Conservation (phyloP, 2,113 vertebrate species). For the Zosterops pallidus region DNA sequence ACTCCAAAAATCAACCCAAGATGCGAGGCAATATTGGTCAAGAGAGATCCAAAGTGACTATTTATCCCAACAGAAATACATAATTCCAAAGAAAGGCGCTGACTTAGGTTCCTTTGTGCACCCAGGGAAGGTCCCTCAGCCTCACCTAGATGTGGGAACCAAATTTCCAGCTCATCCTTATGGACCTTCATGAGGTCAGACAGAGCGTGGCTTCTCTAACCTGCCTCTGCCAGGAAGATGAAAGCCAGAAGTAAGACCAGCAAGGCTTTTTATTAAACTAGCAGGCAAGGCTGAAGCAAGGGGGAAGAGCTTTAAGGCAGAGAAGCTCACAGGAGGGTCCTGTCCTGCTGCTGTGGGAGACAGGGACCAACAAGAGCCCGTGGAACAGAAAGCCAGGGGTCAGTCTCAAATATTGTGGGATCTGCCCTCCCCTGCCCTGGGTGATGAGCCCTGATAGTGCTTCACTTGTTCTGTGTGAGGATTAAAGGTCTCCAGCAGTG, state of each 20-base stretch:
- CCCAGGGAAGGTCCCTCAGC: neutral
- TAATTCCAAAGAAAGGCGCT: neutral
- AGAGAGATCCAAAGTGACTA: neutral
- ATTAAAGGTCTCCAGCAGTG: constrained; percentile 37
- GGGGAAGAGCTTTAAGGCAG: constrained; percentile 1
- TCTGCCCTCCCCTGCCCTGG: neutral
- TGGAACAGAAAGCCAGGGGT: neutral
- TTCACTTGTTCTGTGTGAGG: neutral
- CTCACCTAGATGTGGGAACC: neutral
- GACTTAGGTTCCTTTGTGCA: neutral
- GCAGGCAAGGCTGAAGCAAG: neutral
- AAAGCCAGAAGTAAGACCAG: neutral
- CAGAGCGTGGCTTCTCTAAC: neutral
- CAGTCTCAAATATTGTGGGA: neutral
- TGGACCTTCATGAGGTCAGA: neutral
- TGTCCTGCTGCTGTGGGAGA: neutral
- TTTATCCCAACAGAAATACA: neutral
- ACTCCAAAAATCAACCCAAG: constrained; percentile 1
- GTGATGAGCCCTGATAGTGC: neutral
- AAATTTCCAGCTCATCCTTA: neutral
- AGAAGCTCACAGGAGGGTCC: constrained; percentile 13
- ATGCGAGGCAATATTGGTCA: neutral
- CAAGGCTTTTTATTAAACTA: neutral
- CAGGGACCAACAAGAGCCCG: neutral
- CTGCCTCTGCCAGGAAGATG: constrained; percentile 13